Conservation (phyloP, 2,797 vertebrate genomes). For the Sphenopsis melanotis region DNA sequence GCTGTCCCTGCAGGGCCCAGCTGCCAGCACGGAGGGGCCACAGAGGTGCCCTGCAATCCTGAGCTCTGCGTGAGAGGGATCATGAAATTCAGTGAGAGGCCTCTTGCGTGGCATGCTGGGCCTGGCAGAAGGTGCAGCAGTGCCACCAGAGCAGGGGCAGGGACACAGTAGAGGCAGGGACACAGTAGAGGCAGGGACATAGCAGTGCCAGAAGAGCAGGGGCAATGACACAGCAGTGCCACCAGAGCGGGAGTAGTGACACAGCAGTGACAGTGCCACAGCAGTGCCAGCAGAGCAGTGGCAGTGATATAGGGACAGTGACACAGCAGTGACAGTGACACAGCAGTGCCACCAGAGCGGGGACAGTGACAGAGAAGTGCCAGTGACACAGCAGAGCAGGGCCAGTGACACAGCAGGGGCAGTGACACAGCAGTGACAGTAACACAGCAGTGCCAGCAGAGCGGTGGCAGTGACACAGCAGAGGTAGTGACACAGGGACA, state of each 20-base stretch:
- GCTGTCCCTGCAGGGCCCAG: not conserved
- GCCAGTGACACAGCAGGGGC: not conserved
- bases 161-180: too few species aligned
- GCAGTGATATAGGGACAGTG: too few species aligned
- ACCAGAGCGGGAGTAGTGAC: accelerated
- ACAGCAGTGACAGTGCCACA: too few species aligned
- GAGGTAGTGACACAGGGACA: not conserved
- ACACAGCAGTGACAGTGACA: not conserved
- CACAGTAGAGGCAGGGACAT: too few species aligned
- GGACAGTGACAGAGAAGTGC: not conserved
- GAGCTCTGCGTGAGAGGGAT: accelerated
- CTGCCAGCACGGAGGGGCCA: not conserved
- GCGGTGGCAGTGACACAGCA: not conserved
- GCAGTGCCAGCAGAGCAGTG: not conserved
- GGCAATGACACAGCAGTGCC: not conserved
- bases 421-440: not conserved
- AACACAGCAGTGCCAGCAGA: not conserved
- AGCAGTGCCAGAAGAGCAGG: accelerated
- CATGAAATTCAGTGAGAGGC: not conserved
- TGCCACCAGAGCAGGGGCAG: not conserved
- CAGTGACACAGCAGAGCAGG: not conserved
- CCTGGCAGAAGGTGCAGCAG: not conserved
- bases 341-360: not conserved
- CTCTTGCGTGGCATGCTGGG: accelerated
- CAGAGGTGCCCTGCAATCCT: not conserved